Evolutionary conservation across 2,113 vertebrate genomes (phyloP).

Genomic region (Hemibagrus wyckioides): DNA sequence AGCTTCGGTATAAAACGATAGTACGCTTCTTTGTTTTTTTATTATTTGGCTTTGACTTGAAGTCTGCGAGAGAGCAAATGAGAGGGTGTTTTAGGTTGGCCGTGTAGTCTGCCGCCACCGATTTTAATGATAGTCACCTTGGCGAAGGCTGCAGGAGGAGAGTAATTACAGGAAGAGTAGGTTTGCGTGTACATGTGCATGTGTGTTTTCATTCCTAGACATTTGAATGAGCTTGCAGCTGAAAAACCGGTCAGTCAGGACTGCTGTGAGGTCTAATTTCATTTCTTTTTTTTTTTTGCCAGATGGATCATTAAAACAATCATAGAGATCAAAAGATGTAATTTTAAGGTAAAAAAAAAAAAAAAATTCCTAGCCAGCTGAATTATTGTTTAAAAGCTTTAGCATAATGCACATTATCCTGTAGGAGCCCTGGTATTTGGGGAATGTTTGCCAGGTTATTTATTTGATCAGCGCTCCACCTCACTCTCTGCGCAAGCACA

Average conservation of each 20-base stretch:
- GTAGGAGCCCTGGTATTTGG: not conserved
- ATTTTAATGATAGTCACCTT: slow-evolving; percentile 9
- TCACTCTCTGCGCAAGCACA: not conserved
- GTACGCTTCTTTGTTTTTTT: not conserved
- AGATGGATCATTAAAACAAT: slow-evolving; percentile 8
- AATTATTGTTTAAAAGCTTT: not conserved
- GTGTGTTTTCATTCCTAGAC: not conserved
- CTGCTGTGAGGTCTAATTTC: not conserved
- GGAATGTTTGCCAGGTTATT: not conserved
- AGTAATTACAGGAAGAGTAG: slow-evolving; percentile 23
- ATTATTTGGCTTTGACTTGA: not conserved
- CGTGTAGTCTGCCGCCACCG: not conserved
- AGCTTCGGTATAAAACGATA: not conserved
- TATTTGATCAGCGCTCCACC: not conserved
- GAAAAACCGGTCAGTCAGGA: slow-evolving; percentile 29
- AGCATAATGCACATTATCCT: not conserved
- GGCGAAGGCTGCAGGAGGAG: slow-evolving; percentile 12
- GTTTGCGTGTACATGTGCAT: not conserved
- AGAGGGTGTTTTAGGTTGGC: not conserved
- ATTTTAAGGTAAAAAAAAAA: not conserved
- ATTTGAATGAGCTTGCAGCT: slow-evolving; percentile 31
- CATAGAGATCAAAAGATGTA: not conserved
- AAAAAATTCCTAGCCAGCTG: too few relatives aligned
- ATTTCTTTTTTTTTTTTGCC: not conserved
- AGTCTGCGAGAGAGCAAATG: not conserved